A percentile compares a stretch with the other conserved stretches of the same genome.
These are phyloP conservation scores for Chascanopsetta lugubris DNA, from an alignment of 2,113 vertebrate species.

Conservation along the genomic window DNA sequence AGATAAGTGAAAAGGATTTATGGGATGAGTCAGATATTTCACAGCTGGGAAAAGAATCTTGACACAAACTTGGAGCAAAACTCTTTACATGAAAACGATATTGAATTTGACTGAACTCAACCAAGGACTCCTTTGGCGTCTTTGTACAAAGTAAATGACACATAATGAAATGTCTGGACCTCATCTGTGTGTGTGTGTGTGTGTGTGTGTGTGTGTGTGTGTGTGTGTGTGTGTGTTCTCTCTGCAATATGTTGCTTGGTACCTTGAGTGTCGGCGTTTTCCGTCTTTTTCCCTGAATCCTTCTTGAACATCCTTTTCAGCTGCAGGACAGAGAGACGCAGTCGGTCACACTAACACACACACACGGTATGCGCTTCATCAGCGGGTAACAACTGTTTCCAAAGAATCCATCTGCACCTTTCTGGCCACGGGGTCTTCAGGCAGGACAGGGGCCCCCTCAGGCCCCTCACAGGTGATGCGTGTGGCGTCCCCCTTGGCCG, in stretches of 20 bases:
- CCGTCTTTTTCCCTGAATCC: conserved; percentile 88
- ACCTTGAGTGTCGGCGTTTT: conserved; percentile 82
- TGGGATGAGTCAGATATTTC: too few species aligned
- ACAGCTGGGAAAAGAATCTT: too few species aligned
- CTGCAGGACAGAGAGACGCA: conserved; percentile 59
- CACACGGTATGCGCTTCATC: background rate
- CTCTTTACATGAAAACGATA: too few species aligned
- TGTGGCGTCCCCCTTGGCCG: conserved; percentile 92
- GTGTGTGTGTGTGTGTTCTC: conserved; percentile 31
- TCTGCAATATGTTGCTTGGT: conserved; percentile 63
- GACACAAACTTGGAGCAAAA: too few species aligned
- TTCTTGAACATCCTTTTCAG: conserved; percentile 93
- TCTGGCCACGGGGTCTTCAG: conserved; percentile 90
- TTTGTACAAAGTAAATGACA: too few species aligned
- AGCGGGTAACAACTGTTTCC: background rate
- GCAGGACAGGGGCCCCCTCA: conserved; percentile 88
- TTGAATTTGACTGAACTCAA: too few species aligned
- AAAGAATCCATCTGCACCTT: conserved; percentile 81
- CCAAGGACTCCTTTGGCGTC: too few species aligned
- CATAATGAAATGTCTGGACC: too few species aligned
- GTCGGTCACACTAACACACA: background rate
- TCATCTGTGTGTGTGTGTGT: too few species aligned
- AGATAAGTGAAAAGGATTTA: too few species aligned
- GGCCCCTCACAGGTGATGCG: conserved; percentile 94
- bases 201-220: background rate